Percentiles rank a stretch among this genome's conserved stretches.
Conservation (phyloP, 2,113 vertebrate species). For the Pangasianodon gigas region DNA sequence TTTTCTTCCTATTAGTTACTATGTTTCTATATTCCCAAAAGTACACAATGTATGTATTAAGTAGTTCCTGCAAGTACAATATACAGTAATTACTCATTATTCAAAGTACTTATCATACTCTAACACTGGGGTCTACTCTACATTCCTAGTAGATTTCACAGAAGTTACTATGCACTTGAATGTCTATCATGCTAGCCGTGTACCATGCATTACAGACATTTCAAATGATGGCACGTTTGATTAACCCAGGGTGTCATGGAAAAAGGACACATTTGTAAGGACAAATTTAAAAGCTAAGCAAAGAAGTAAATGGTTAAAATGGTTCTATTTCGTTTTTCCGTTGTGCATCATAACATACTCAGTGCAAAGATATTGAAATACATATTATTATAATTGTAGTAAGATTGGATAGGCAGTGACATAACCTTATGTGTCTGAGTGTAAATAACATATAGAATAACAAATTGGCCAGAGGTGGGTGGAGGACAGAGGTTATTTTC, state of each 20-base stretch:
- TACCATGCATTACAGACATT: background rate
- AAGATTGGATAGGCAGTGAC: background rate
- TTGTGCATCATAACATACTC: background rate
- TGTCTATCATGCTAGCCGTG: background rate
- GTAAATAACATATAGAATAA: background rate
- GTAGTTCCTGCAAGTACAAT: too few relatives aligned
- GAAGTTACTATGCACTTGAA: background rate
- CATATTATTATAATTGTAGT: background rate
- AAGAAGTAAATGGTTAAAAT: too few relatives aligned
- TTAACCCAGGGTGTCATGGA: too few relatives aligned
- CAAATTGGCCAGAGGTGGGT: background rate
- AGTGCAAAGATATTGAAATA: background rate
- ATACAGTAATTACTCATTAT: background rate
- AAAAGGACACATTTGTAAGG: background rate
- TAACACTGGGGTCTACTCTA: background rate
- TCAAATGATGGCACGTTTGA: too few relatives aligned
- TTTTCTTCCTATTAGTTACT: too few relatives aligned
- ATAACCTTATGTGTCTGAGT: background rate
- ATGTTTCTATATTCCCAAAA: background rate
- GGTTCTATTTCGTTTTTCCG: background rate
- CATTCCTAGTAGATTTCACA: background rate
- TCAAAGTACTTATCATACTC: background rate
- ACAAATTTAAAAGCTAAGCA: background rate
- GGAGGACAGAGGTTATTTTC: conserved; percentile 8
- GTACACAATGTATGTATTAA: too few relatives aligned